Evolutionary conservation across 2,888 invertebrate species (phyloP).

Genomic region (Morpho achilles): DNA sequence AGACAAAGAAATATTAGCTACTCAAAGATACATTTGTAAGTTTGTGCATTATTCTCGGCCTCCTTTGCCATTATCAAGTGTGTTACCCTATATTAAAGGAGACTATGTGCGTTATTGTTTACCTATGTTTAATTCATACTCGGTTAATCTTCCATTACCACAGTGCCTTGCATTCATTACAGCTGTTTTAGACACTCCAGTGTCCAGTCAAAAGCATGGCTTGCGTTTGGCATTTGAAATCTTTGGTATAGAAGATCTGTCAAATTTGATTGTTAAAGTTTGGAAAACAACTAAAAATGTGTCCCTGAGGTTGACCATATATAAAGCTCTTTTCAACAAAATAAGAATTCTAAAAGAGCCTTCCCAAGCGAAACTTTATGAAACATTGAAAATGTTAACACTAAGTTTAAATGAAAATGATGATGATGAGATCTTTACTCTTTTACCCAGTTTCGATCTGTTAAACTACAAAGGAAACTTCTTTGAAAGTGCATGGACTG

Average conservation of each 20-base stretch:
- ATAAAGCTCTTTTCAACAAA: constrained; percentile 38
- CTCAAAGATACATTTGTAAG: constrained; percentile 47
- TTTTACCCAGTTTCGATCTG: constrained; percentile 35
- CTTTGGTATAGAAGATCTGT: constrained; percentile 39
- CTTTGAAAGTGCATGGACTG: constrained; percentile 39
- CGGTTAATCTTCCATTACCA: constrained; percentile 39
- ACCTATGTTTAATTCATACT: constrained; percentile 44
- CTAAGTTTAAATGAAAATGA: constrained; percentile 42
- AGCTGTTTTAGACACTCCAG: constrained; percentile 39
- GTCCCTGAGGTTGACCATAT: constrained; percentile 43
- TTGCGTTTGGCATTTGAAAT: constrained; percentile 47
- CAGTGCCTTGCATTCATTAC: constrained; percentile 40
- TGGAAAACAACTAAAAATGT: constrained; percentile 49
- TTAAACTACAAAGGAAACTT: constrained; percentile 32
- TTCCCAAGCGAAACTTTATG: constrained; percentile 36
- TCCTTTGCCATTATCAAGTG: constrained; percentile 38
- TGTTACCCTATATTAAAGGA: constrained; percentile 42
- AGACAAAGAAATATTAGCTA: constrained; percentile 30
- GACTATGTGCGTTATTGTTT: constrained; percentile 47
- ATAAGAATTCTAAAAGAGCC: constrained; percentile 26
- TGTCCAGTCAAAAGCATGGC: constrained; percentile 52
- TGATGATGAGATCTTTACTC: constrained; percentile 38
- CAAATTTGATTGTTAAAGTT: constrained; percentile 32
- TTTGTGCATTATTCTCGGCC: constrained; percentile 43
- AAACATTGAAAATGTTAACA: constrained; percentile 41